Percentiles rank a stretch among this genome's conserved stretches.
Evolutionary conservation across 1,140 invertebrate species (phyloP).

Genomic region (Delia radicum): DNA sequence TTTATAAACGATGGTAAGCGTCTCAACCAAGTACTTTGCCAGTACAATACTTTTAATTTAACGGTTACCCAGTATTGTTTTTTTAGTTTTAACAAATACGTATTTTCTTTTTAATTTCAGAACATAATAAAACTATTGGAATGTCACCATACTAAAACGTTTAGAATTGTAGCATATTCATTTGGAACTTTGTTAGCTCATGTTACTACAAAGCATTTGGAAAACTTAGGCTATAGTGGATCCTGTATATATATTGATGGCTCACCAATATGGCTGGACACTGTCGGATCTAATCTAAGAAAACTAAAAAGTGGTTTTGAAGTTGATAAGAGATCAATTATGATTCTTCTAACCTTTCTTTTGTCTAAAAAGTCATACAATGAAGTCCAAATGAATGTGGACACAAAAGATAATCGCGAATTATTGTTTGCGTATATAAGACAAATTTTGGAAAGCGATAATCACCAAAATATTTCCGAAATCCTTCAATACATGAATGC

Average conservation of each 20-base stretch:
- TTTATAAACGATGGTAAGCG: too few relatives aligned
- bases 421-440: neutral
- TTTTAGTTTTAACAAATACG: too few relatives aligned
- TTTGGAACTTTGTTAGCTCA: neutral
- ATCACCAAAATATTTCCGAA: too few relatives aligned
- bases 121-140: neutral
- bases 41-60: too few relatives aligned
- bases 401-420: neutral
- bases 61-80: too few relatives aligned
- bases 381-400: too few relatives aligned
- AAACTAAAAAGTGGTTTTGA: too few relatives aligned
- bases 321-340: too few relatives aligned
- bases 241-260: neutral
- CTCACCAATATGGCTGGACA: neutral
- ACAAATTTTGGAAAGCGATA: neutral
- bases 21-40: too few relatives aligned
- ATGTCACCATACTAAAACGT: neutral
- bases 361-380: too few relatives aligned
- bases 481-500: neutral
- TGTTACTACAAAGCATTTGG: neutral
- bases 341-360: too few relatives aligned
- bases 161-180: neutral
- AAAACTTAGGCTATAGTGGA: neutral
- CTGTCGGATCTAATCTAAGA: too few relatives aligned
- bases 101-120: neutral